phyloP scores from a whole-genome alignment of 2,888 invertebrate genomes.

The Apocheima hispidaria region DNA sequence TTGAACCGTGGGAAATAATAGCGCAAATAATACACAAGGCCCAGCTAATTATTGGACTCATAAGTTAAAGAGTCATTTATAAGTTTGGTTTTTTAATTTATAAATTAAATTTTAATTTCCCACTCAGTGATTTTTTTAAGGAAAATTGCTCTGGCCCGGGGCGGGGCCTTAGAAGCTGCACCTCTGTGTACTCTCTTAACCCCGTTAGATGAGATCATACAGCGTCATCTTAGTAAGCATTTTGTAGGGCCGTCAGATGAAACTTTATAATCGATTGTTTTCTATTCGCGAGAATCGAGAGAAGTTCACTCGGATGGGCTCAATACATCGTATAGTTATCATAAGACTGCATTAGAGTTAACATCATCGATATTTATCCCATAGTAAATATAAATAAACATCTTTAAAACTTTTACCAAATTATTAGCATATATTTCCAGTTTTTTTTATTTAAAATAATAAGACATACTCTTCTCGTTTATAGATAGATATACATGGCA shows the following conservation, averaged over 20 bases:
- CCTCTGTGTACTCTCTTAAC: not conserved
- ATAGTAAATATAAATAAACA: slow-evolving; percentile 81
- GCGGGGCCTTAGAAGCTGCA: not conserved
- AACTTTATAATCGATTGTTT: slow-evolving; percentile 6
- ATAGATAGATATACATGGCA: slow-evolving; percentile 82
- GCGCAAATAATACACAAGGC: too few relatives aligned
- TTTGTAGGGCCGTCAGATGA: not conserved
- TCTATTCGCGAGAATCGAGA: not conserved
- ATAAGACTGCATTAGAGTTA: slow-evolving; percentile 65
- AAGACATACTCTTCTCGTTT: slow-evolving; percentile 77
- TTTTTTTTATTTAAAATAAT: slow-evolving; percentile 77
- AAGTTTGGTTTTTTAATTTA: too few relatives aligned
- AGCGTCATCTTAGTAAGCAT: not conserved
- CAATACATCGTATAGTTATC: slow-evolving; percentile 63
- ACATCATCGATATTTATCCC: slow-evolving; percentile 70
- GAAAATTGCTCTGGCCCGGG: too few relatives aligned
- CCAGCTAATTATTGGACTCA: too few relatives aligned
- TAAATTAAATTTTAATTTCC: too few relatives aligned
- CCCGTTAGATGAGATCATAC: not conserved
- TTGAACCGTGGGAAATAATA: too few relatives aligned
- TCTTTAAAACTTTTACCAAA: slow-evolving; percentile 83
- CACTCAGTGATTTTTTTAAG: too few relatives aligned
- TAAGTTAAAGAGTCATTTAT: too few relatives aligned
- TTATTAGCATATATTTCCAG: slow-evolving; percentile 83
- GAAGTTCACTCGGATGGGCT: slow-evolving; percentile 31